Percentiles rank a stretch among this genome's conserved stretches.
Evolutionary conservation across 2,888 invertebrate species (phyloP).

Genomic region (Drosophila atroscutellata): DNA sequence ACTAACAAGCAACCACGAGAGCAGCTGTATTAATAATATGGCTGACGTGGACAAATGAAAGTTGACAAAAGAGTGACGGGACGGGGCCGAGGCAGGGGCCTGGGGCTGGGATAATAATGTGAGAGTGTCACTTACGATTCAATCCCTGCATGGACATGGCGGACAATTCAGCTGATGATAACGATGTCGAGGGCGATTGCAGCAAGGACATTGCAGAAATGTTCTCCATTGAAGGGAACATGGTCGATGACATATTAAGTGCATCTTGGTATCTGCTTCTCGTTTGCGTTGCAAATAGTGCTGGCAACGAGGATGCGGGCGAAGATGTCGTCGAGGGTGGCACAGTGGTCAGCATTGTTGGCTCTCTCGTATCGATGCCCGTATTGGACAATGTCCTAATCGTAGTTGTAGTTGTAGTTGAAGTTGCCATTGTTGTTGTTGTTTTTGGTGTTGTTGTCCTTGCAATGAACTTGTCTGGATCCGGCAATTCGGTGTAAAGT

Average conservation of each 20-base stretch:
- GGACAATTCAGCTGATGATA: constrained; percentile 70
- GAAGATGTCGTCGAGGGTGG: constrained; percentile 76
- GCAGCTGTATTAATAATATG: constrained; percentile 41
- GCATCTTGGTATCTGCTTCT: constrained; percentile 83
- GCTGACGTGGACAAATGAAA: constrained; percentile 10
- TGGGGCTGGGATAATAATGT: constrained; percentile 47
- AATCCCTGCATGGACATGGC: constrained; percentile 82
- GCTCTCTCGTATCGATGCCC: constrained; percentile 15
- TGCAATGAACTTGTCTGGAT: constrained; percentile 55
- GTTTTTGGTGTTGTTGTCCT: constrained; percentile 64
- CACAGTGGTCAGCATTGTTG: constrained; percentile 35
- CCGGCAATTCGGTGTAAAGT: constrained; percentile 69
- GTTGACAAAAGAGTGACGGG: neutral
- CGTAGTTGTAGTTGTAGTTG: constrained; percentile 13
- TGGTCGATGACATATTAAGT: constrained; percentile 84
- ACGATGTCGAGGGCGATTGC: constrained; percentile 45
- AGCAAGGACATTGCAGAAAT: constrained; percentile 59
- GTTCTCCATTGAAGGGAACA: constrained; percentile 81
- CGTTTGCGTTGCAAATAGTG: constrained; percentile 75
- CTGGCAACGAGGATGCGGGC: constrained; percentile 64
- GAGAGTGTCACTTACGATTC: constrained; percentile 82
- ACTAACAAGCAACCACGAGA: constrained; percentile 47
- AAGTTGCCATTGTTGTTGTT: constrained; percentile 27
- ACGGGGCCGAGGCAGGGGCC: neutral
- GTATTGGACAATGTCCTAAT: constrained; percentile 16